A percentile compares a stretch with the other conserved stretches of the same genome.
phyloP scores from a whole-genome alignment of 2,888 invertebrate species.

The Amblyteles armatorius region DNA sequence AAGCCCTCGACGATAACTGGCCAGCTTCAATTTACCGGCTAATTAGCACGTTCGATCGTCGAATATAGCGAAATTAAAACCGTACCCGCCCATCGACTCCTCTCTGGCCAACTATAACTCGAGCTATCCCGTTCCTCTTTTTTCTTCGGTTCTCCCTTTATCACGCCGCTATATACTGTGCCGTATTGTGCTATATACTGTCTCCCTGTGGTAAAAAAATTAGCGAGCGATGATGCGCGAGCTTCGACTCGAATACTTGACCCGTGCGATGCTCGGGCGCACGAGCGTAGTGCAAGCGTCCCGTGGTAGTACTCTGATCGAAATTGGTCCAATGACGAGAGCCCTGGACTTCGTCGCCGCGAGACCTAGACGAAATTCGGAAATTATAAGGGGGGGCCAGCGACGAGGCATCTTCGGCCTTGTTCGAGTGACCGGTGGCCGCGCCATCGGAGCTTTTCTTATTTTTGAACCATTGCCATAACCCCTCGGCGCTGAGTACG shows the following conservation, averaged over 20 bases:
- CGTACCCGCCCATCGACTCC: constrained; percentile 15
- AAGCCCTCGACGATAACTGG: constrained; percentile 45
- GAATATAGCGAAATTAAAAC: constrained; percentile 11
- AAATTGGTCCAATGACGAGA: not conserved
- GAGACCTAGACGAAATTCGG: constrained; percentile 11
- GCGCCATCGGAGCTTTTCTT: constrained; percentile 51
- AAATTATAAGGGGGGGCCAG: not conserved
- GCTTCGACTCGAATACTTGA: not conserved
- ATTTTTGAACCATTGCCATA: constrained; percentile 55
- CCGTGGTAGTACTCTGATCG: not conserved
- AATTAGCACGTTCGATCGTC: constrained; percentile 65
- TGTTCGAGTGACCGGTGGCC: constrained; percentile 43
- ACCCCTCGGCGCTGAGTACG: not conserved
- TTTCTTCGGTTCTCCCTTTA: not conserved
- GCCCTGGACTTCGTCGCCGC: not conserved
- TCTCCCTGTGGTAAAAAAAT: not conserved
- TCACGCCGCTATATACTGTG: not conserved
- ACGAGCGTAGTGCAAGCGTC: not conserved
- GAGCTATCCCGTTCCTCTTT: not conserved
- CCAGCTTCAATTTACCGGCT: constrained; percentile 71
- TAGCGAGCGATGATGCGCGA: not conserved
- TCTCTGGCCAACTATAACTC: constrained; percentile 4
- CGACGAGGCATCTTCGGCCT: constrained; percentile 22
- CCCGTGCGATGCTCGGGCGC: not conserved
- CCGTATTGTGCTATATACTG: not conserved